phyloP scores from a whole-genome alignment of 2,797 vertebrate species.

The Schizopygopsis malacanthus region DNA sequence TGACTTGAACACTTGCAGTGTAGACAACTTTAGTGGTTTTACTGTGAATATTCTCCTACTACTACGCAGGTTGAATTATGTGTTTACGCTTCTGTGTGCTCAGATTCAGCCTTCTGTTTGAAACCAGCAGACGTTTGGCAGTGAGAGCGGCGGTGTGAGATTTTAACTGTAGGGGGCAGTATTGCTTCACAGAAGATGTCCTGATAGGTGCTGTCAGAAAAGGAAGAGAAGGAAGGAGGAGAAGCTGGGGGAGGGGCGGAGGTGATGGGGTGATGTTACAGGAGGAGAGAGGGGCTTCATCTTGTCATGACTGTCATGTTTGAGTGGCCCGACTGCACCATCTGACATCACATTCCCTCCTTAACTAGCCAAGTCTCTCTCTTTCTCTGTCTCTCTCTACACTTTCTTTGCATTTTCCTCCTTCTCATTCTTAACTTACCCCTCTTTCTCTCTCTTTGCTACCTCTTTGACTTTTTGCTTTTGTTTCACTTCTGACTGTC shows the following conservation, averaged over 20 bases:
- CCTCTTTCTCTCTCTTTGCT: constrained; percentile 9
- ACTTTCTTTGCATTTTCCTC: neutral
- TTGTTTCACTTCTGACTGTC: constrained; percentile 37
- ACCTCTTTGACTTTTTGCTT: constrained; percentile 22
- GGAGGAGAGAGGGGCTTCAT: constrained; percentile 50
- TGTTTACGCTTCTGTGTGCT: neutral
- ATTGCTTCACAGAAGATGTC: constrained; percentile 45
- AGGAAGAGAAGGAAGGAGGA: neutral
- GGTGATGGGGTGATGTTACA: constrained; percentile 46
- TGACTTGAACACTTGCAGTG: neutral
- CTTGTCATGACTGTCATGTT: constrained; percentile 54
- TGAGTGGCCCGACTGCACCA: constrained; percentile 53
- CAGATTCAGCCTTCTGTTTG: constrained; percentile 2
- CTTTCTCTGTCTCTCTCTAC: constrained; percentile 25
- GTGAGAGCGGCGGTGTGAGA: neutral
- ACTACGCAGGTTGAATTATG: neutral
- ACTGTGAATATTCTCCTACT: neutral
- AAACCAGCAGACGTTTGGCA: neutral
- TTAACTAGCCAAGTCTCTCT: constrained; percentile 29
- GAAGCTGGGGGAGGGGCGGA: constrained; percentile 18
- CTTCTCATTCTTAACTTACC: constrained; percentile 7
- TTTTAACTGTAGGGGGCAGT: constrained; percentile 47
- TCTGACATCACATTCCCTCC: constrained; percentile 49
- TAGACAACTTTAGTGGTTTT: constrained; percentile 13
- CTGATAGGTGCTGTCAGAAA: neutral